phyloP scores from a whole-genome alignment of 1,140 invertebrate species.

The Drosophila melanica region DNA sequence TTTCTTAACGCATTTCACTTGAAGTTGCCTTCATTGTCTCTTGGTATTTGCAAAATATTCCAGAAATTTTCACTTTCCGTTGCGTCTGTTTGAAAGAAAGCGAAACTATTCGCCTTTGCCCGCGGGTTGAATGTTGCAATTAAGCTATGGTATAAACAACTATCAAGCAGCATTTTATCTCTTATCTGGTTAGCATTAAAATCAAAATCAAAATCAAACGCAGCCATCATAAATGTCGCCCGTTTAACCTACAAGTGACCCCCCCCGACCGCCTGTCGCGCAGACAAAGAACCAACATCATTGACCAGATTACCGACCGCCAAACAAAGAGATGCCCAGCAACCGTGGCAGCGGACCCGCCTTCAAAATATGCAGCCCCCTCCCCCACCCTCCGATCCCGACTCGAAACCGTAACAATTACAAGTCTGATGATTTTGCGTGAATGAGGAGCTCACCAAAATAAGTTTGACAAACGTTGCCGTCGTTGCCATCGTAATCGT shows the following conservation, averaged over 20 bases:
- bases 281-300: slow-evolving; percentile 62
- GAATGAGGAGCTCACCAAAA: slow-evolving; percentile 50
- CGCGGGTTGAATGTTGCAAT: slow-evolving; percentile 16
- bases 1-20: background rate
- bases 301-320: slow-evolving; percentile 64
- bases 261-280: slow-evolving; percentile 9
- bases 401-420: slow-evolving; percentile 72
- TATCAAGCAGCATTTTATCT: slow-evolving; percentile 35
- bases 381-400: background rate
- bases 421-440: slow-evolving; percentile 65
- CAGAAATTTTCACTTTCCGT: slow-evolving; percentile 9
- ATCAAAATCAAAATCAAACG: slow-evolving; percentile 49
- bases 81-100: background rate
- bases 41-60: background rate
- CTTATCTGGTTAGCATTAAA: slow-evolving; percentile 53
- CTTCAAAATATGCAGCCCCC: background rate
- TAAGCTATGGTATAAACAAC: slow-evolving; percentile 11
- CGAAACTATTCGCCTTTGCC: background rate
- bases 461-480: slow-evolving; percentile 53
- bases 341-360: slow-evolving; percentile 23
- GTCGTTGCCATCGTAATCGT: slow-evolving; percentile 58
- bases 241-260: slow-evolving; percentile 70
- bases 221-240: slow-evolving; percentile 57
- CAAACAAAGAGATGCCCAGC: slow-evolving; percentile 56
- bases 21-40: background rate